Base-by-base conservation (phyloP, 2,113 vertebrate species). In the Orycteropus afer region DNA sequence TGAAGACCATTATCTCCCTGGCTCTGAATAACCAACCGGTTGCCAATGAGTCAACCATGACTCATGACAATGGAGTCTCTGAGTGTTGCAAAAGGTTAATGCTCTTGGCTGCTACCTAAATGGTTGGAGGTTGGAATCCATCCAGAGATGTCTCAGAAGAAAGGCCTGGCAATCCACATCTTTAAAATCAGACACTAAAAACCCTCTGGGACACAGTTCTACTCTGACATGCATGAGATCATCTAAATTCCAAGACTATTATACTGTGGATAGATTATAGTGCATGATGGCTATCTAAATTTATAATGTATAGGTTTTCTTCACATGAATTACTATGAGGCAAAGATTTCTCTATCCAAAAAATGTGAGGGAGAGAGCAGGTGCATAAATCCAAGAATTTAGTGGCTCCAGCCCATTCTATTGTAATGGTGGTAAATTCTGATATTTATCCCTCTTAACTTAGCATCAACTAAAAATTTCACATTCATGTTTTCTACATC, bases 401-500 rank as follows among this genome's bases (percentile, higher is more conserved):
- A 37, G 12, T 32, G 57, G 25, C 14, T 34, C 25, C 17, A 91
- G 17, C 11, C 40, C 34, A 71, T 71, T 93, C 25, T 51, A 40
- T 65, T 32, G 84, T 11, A 59, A 32, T n/a, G 22, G 29, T 6
- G 82, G 1, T 77, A 23, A 84, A 73, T 37, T 90, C 65, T 88
- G 10, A 63, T 29, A 55, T 40, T 83, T 92, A 93, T 51, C 14
- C 76, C 81, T 71, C 47, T 83, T 45, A 77, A 65, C 45, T 92
- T 80, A 77, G 3, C 29, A 53, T 81, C 47, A 42, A 9, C 40
- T 95, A 15, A 86, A 93, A 91, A 59, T 65, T 94, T 65, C 87
- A 80, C 22, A 84, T 84, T 91, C n/a, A 17, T 4, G 1, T 32
- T 93, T 86, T 92, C 82, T 59, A 69, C 22, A 61, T 93, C 32